Percentiles rank a stretch among this genome's conserved stretches.
phyloP scores from a whole-genome alignment of 2,888 invertebrate genomes.

The Meandrusa payeni region DNA sequence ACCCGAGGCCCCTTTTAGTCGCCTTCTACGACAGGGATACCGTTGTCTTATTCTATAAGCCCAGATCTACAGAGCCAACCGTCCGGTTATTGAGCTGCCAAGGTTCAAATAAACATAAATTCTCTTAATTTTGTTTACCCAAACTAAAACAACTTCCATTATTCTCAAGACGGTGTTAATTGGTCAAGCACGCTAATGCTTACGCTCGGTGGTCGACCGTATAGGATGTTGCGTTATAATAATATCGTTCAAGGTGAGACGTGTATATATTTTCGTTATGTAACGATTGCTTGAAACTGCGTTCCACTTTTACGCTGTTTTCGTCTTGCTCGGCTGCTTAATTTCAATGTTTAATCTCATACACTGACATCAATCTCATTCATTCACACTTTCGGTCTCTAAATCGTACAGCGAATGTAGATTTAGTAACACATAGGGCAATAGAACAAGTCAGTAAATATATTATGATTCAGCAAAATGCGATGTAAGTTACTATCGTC shows the following conservation, averaged over 20 bases:
- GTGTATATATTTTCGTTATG: constrained; percentile 7
- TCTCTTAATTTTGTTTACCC: too few relatives aligned
- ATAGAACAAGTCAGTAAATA: too few relatives aligned
- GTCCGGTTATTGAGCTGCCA: too few relatives aligned
- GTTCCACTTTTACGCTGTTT: constrained; percentile 18
- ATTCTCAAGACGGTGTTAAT: background rate
- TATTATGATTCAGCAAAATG: too few relatives aligned
- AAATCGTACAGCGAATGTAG: too few relatives aligned
- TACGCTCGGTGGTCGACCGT: constrained; percentile 7
- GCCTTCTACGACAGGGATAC: too few relatives aligned
- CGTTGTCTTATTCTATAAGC: too few relatives aligned
- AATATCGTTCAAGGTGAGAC: constrained; percentile 18
- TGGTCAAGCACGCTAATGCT: background rate
- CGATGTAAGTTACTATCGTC: too few relatives aligned
- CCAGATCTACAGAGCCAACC: too few relatives aligned
- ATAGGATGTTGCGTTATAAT: constrained; percentile 15
- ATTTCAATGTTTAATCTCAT: constrained; percentile 7
- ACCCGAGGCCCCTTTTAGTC: too few relatives aligned
- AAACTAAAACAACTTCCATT: background rate
- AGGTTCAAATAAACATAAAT: too few relatives aligned
- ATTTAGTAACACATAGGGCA: too few relatives aligned
- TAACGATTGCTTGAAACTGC: background rate
- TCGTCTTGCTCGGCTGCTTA: constrained; percentile 12
- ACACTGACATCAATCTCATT: constrained; percentile 1
- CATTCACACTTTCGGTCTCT: background rate